These are phyloP conservation scores for Marronus borbonicus DNA, from an alignment of 2,888 invertebrate genomes.

Conservation along the genomic window DNA sequence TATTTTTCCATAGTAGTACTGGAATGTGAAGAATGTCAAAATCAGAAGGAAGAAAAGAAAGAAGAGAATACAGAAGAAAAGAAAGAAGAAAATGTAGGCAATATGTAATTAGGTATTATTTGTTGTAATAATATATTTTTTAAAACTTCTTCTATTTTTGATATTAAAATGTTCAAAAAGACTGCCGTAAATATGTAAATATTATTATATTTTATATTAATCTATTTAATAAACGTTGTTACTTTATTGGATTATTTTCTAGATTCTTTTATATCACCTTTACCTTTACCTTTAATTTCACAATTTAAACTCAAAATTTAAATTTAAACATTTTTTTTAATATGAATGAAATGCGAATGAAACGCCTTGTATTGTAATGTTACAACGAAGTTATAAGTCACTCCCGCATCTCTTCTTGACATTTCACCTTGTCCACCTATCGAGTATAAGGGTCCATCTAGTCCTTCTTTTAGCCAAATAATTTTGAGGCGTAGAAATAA, in stretches of 20 bases:
- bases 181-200: slow-evolving; percentile 42
- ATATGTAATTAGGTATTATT: slow-evolving; percentile 13
- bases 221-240: slow-evolving; percentile 31
- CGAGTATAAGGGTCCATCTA: no score
- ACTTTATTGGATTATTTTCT: neutral
- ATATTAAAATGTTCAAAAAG: slow-evolving; percentile 4
- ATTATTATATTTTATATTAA: slow-evolving; percentile 38
- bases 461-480: no score
- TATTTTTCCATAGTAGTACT: neutral
- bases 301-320: neutral
- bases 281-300: neutral
- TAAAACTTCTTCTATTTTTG: slow-evolving; percentile 20
- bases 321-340: no score
- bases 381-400: no score
- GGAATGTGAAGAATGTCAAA: slow-evolving; percentile 36
- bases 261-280: neutral
- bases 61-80: neutral
- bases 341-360: no score
- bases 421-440: no score
- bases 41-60: neutral
- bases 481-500: no score
- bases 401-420: no score
- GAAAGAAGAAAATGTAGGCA: neutral
- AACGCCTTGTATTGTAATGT: no score
- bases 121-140: slow-evolving; percentile 29